Evolutionary conservation across 1,140 invertebrate species (phyloP).

Genomic region (Vollenhovia emeryi): DNA sequence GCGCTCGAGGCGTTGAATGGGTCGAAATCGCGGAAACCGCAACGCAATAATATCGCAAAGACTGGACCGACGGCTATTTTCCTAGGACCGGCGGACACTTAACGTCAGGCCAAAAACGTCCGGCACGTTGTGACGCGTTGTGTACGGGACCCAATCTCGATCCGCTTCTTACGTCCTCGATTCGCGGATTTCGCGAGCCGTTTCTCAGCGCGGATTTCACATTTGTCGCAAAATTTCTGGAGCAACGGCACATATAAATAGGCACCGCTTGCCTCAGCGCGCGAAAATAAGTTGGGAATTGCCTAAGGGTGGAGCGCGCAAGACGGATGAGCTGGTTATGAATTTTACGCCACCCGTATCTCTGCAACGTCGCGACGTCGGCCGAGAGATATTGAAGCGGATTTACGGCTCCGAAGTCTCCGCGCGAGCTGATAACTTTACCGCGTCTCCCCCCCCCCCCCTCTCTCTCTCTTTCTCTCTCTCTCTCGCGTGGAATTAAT

Average conservation of each 20-base stretch:
- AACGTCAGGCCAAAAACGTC: not conserved
- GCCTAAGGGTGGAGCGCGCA: slow-evolving; percentile 62
- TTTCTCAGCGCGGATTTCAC: slow-evolving; percentile 23
- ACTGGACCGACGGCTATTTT: not conserved
- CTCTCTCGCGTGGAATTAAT: not conserved
- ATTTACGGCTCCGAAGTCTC: not conserved
- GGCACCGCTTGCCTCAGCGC: slow-evolving; percentile 73
- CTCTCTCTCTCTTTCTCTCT: too few species aligned
- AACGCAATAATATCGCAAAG: not conserved
- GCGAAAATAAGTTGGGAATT: slow-evolving; percentile 77
- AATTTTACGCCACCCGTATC: slow-evolving; percentile 18
- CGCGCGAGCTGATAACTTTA: not conserved
- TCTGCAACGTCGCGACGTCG: not conserved
- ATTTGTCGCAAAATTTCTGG: slow-evolving; percentile 68
- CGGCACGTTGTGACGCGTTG: not conserved
- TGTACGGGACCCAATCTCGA: not conserved
- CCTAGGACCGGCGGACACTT: not conserved
- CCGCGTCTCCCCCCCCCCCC: too few species aligned
- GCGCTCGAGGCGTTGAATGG: too few species aligned
- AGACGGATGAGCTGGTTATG: slow-evolving; percentile 44
- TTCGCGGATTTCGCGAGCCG: slow-evolving; percentile 10
- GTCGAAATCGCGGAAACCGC: not conserved
- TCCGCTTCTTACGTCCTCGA: not conserved
- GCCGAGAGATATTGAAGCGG: not conserved
- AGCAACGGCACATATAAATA: slow-evolving; percentile 75